Evolutionary conservation across 1,140 invertebrate genomes (phyloP).

Genomic region (Amphibalanus amphitrite): DNA sequence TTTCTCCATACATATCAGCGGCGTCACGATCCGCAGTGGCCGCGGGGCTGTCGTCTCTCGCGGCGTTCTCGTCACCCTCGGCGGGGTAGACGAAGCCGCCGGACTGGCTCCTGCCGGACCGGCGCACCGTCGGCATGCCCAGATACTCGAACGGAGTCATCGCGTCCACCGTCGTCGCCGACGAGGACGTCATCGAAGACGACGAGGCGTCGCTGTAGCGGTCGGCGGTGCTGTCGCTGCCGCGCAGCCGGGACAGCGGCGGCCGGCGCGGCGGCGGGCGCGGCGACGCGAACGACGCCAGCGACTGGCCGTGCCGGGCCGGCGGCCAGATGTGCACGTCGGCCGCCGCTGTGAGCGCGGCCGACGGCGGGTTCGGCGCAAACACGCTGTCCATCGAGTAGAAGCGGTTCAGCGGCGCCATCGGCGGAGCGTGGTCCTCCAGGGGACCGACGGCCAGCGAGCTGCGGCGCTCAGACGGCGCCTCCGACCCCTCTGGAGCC

Average conservation of each 20-base stretch:
- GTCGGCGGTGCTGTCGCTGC: background rate
- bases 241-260: background rate
- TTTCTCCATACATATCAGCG: too few species aligned
- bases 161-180: background rate
- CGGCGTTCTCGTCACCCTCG: too few species aligned
- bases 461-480: background rate
- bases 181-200: background rate
- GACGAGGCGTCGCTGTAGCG: background rate
- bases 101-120: background rate
- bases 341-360: too few species aligned
- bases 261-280: too few species aligned
- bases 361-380: background rate
- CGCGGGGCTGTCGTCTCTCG: too few species aligned
- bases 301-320: background rate
- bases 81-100: background rate
- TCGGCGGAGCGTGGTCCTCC: too few species aligned
- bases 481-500: too few species aligned
- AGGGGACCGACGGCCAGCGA: background rate
- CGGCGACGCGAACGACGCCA: background rate
- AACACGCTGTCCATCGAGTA: background rate
- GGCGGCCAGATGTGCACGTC: background rate
- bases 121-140: too few species aligned
- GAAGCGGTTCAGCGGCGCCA: background rate
- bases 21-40: too few species aligned
- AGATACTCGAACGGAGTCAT: background rate